Percentiles rank a stretch among this genome's conserved stretches.
Conservation (phyloP, 2,113 vertebrate genomes). For the Myxocyprinus asiaticus region DNA sequence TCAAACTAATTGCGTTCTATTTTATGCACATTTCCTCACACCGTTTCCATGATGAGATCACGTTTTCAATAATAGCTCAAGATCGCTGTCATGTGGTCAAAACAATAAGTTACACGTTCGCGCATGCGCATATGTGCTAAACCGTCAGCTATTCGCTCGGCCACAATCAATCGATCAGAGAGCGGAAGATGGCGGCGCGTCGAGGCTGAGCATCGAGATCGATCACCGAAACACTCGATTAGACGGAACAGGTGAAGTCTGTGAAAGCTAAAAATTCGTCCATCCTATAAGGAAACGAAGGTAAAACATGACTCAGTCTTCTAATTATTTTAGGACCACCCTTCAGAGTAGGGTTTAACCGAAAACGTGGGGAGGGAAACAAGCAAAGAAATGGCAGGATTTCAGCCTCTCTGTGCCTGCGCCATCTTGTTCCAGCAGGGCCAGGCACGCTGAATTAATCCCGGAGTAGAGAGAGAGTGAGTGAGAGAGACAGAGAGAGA, state of each 20-base stretch:
- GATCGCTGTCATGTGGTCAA: constrained; percentile 30
- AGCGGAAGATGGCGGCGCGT: constrained; percentile 77
- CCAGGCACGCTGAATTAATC: constrained; percentile 80
- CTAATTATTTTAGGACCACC: background rate
- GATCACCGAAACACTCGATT: constrained; percentile 82
- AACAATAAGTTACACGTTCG: background rate
- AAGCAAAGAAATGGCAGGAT: constrained; percentile 31
- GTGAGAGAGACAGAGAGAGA: constrained; percentile 49
- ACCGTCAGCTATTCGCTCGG: constrained; percentile 56
- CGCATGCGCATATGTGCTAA: constrained; percentile 42
- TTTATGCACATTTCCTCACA: background rate
- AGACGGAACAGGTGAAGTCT: constrained; percentile 54
- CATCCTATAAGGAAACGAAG: background rate
- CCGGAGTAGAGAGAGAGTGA: constrained; percentile 69
- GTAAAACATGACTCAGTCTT: background rate
- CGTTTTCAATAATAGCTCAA: constrained; percentile 10
- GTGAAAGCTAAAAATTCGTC: constrained; percentile 30
- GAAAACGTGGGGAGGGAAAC: background rate
- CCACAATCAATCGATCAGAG: constrained; percentile 84
- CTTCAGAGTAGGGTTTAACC: constrained; percentile 53
- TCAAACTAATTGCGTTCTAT: background rate
- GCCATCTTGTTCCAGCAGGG: constrained; percentile 71
- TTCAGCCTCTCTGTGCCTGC: constrained; percentile 23
- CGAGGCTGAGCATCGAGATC: constrained; percentile 65
- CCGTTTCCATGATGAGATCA: background rate